These are phyloP conservation scores for Scaptomyza polygonia DNA, from an alignment of 2,888 invertebrate genomes.

Conservation along the genomic window DNA sequence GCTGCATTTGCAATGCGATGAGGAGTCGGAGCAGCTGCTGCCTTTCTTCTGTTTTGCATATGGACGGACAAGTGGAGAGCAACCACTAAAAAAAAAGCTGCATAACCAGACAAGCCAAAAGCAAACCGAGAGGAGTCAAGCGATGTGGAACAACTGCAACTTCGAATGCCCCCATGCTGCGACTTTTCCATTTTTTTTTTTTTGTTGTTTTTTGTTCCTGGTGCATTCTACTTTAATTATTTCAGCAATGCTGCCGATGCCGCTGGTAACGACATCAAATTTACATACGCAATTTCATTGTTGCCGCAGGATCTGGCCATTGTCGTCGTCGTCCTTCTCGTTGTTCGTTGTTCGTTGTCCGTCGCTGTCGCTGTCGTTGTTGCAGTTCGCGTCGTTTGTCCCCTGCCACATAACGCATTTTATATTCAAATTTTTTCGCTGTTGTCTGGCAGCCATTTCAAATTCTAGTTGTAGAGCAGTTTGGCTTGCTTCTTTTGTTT, in stretches of 20 bases:
- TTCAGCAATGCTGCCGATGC: conserved; percentile 76
- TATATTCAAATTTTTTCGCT: conserved; percentile 74
- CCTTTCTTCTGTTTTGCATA: conserved; percentile 68
- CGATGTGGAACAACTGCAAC: conserved; percentile 40
- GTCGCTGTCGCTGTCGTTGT: conserved; percentile 5
- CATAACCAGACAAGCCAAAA: conserved; percentile 46
- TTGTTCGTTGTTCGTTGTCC: conserved; percentile 22
- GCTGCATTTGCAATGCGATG: conserved; percentile 64
- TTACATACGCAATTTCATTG: conserved; percentile 81
- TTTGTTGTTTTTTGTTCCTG: conserved; percentile 16
- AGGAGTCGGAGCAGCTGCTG: conserved; percentile 62
- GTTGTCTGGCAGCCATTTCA: conserved; percentile 67
- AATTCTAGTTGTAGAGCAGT: conserved; percentile 58
- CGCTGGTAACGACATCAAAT: conserved; percentile 79
- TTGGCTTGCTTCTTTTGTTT: conserved; percentile 42
- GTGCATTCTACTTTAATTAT: conserved; percentile 78
- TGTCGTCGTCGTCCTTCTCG: conserved; percentile 58
- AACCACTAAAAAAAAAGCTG: conserved; percentile 39
- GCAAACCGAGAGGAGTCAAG: conserved; percentile 23
- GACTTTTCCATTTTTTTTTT: conserved; percentile 31
- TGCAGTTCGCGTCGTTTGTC: conserved; percentile 23
- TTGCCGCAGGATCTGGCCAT: conserved; percentile 76
- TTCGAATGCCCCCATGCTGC: conserved; percentile 37
- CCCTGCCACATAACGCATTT: conserved; percentile 73
- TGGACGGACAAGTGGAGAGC: conserved; percentile 56